A percentile compares a stretch with the other conserved stretches of the same genome.
Evolutionary conservation across 2,113 vertebrate genomes (phyloP).

Genomic region (Corythoichthys haematopterus): DNA sequence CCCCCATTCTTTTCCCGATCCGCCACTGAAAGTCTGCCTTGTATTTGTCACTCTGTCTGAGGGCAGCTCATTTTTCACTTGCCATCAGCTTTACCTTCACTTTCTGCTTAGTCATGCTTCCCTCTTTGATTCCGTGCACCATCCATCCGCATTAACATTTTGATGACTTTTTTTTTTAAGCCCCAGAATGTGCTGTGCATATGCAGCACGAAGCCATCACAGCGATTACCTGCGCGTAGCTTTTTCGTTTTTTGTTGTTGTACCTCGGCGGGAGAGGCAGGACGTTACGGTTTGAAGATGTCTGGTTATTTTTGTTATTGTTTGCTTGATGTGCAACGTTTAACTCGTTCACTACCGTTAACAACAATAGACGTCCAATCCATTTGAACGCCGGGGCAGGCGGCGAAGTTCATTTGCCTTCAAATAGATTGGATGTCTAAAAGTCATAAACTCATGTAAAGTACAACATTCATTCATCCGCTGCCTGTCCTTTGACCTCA

Average conservation of each 20-base stretch:
- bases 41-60: slow-evolving; percentile 30
- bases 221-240: slow-evolving; percentile 2
- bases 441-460: too few species aligned
- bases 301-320: neutral
- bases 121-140: slow-evolving; percentile 10
- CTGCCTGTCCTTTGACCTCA: too few species aligned
- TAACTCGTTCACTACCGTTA: too few species aligned
- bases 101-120: slow-evolving; percentile 34
- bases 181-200: slow-evolving; percentile 3
- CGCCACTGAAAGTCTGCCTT: slow-evolving; percentile 5
- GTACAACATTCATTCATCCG: too few species aligned
- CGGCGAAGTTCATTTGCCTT: too few species aligned
- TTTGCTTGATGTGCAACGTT: neutral
- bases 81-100: slow-evolving; percentile 20
- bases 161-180: slow-evolving; percentile 5
- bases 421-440: too few species aligned
- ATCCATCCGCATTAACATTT: slow-evolving; percentile 19
- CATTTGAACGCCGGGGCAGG: too few species aligned
- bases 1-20: neutral
- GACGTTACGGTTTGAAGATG: slow-evolving; percentile 2
- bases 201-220: slow-evolving; percentile 8
- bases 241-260: slow-evolving; percentile 4
- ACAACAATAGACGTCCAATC: too few species aligned
- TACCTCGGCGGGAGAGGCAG: neutral
- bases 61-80: slow-evolving; percentile 33